These are phyloP conservation scores for Manis pentadactyla DNA, from an alignment of 2,797 vertebrate genomes.

Conservation along the genomic window DNA sequence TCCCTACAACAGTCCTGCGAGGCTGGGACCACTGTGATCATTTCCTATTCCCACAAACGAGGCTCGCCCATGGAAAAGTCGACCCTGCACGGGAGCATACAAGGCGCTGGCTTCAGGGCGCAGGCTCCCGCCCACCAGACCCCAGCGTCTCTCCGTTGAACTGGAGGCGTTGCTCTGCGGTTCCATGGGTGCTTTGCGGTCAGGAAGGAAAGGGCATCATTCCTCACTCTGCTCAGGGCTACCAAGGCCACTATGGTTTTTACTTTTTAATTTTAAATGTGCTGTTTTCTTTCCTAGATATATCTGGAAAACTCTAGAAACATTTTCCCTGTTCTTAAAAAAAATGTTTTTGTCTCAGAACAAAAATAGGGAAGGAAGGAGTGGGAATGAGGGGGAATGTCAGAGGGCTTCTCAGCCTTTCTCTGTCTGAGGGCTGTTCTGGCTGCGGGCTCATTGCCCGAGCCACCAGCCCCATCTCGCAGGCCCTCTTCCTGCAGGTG, in stretches of 20 bases:
- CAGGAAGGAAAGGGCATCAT: too few relatives aligned
- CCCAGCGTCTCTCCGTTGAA: accelerated
- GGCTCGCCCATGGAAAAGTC: accelerated
- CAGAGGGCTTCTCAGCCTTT: not conserved
- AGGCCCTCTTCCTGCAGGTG: not conserved
- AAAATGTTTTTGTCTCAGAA: not conserved
- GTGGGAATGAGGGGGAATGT: not conserved
- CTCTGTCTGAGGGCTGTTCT: accelerated
- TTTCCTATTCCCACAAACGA: not conserved
- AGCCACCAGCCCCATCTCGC: not conserved
- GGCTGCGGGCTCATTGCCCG: accelerated
- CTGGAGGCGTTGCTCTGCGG: accelerated
- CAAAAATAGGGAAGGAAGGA: not conserved
- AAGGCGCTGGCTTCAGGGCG: too few relatives aligned
- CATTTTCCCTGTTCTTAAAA: not conserved
- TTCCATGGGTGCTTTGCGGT: too few relatives aligned
- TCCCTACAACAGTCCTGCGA: too few relatives aligned
- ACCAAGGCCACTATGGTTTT: not conserved
- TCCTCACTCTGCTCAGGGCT: not conserved
- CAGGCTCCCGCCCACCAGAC: accelerated
- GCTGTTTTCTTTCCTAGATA: not conserved
- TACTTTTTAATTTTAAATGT: not conserved
- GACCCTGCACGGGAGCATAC: accelerated
- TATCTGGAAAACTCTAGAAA: not conserved
- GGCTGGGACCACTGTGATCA: not conserved